Evolutionary conservation across 2,888 invertebrate species (phyloP).

Genomic region (Drosophila percnosoma): DNA sequence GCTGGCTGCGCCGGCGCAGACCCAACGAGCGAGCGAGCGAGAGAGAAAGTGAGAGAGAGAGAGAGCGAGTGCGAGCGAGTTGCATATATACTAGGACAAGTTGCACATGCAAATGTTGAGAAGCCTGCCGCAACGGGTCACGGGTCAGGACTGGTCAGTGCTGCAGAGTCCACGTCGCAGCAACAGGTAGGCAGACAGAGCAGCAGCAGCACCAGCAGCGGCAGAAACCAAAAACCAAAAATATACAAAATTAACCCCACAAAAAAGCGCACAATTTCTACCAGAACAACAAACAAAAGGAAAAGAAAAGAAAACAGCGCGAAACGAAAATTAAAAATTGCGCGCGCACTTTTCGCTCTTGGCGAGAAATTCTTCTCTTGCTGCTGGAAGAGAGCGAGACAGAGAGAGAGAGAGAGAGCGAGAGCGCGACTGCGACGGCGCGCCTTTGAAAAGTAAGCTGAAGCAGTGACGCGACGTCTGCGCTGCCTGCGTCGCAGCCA

Average conservation of each 20-base stretch:
- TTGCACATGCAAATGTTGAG: conserved; percentile 21
- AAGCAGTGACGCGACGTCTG: conserved; percentile 38
- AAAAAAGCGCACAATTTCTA: conserved; percentile 28
- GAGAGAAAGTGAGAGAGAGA: neutral
- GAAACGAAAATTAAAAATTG: conserved; percentile 30
- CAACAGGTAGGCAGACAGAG: conserved; percentile 10
- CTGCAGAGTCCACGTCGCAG: conserved; percentile 8
- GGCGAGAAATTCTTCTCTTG: conserved; percentile 4
- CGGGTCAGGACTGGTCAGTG: conserved; percentile 53
- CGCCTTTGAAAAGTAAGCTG: conserved; percentile 43
- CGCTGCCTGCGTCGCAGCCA: conserved; percentile 11
- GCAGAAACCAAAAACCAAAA: conserved; percentile 16
- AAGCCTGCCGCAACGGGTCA: conserved; percentile 42
- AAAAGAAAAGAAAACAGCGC: conserved; percentile 17
- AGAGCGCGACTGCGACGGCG: conserved; percentile 44
- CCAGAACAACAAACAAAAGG: conserved; percentile 12
- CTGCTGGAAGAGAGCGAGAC: conserved; percentile 8
- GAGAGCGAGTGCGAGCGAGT: conserved; percentile 9
- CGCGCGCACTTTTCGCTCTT: conserved; percentile 31
- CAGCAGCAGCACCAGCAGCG: conserved; percentile 10
- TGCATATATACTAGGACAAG: neutral
- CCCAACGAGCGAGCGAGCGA: neutral
- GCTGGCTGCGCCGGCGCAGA: conserved; percentile 28
- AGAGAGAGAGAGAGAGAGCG: conserved; percentile 14
- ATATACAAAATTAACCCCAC: conserved; percentile 2